Base-by-base conservation (phyloP, 1,140 invertebrate species). In the Drosophila miranda region DNA sequence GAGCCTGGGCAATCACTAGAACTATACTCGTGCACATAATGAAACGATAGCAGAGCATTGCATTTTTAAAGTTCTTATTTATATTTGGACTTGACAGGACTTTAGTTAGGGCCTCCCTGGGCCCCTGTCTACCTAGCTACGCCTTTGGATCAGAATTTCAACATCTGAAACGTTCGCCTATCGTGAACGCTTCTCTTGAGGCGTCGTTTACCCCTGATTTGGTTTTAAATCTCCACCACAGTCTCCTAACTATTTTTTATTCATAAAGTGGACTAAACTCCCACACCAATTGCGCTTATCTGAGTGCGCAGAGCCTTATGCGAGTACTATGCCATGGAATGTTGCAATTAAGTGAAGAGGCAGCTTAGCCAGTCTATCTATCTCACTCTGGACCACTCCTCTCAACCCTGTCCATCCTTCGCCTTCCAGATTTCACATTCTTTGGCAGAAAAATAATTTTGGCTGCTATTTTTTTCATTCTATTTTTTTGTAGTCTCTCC, bases 341-440 rank as follows among this genome's bases (percentile, higher is more conserved):
- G 72, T 72, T 73, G 68, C 70, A 73, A 73, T 63, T 73, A 73
- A 73, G 69, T 73, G 70, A 56, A 73, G 59, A 72, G 70, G 57
- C 70, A 73, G 70, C 70, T 73, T 73, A 73, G 69, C 48, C 58
- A 45, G 64, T 68, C 64, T 41, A 68, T 68, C 51, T 61, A 6
- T 6, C 14, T 19, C 23, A 16, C 43, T 23, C 23, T 9, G 23
- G 6, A 1, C 6, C 44, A 23, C 13, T 16, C 26, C 23, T 16
- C 26, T 44, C 46, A 16, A 8, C n/a, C 13, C 28, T 11, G 14
- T 30, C 30, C 30, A 30, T 30, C 8, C 30, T 9, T 30, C 8
- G 30, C 8, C 30, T 9, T 30, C 23, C 57, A 46, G 9, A 21
- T 53, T 30, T 53, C 34, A 61, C 43, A 63, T 51, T 63, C 44